Conservation (phyloP, 2,888 invertebrate species). For the Chirona hameri region DNA sequence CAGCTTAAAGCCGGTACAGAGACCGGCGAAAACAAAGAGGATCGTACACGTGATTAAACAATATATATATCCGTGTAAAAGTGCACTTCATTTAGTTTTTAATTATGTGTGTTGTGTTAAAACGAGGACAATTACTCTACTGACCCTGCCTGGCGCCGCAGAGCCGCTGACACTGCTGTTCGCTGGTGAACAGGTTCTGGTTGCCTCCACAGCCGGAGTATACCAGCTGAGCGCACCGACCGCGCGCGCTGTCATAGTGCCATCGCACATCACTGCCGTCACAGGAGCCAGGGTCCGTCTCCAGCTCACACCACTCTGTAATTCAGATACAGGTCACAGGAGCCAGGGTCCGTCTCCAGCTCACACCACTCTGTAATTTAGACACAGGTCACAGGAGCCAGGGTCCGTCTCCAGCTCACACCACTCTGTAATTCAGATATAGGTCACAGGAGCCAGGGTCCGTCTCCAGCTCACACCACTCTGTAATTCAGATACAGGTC, state of each 20-base stretch:
- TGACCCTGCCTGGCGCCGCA: constrained; percentile 1
- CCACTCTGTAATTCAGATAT: too few species aligned
- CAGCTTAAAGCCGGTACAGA: too few species aligned
- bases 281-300: constrained; percentile 58
- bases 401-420: too few species aligned
- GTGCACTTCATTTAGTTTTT: too few species aligned
- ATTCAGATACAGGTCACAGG: constrained; percentile 52
- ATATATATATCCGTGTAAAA: background rate
- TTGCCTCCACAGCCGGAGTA: constrained; percentile 81
- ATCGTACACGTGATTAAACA: too few species aligned
- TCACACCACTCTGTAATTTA: background rate
- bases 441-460: too few species aligned
- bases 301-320: background rate
- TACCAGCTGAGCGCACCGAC: constrained; percentile 70
- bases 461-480: too few species aligned
- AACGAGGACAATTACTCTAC: background rate
- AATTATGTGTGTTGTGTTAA: too few species aligned
- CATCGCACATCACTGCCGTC: constrained; percentile 56
- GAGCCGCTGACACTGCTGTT: constrained; percentile 57
- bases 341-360: constrained; percentile 50
- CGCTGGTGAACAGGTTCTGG: constrained; percentile 71
- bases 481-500: too few species aligned
- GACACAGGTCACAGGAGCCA: constrained; percentile 59
- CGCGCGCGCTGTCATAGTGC: constrained; percentile 67
- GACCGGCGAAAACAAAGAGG: too few species aligned